These are phyloP conservation scores for Cataglyphis rosenhaueri DNA, from an alignment of 2,888 invertebrate species.

Conservation along the genomic window DNA sequence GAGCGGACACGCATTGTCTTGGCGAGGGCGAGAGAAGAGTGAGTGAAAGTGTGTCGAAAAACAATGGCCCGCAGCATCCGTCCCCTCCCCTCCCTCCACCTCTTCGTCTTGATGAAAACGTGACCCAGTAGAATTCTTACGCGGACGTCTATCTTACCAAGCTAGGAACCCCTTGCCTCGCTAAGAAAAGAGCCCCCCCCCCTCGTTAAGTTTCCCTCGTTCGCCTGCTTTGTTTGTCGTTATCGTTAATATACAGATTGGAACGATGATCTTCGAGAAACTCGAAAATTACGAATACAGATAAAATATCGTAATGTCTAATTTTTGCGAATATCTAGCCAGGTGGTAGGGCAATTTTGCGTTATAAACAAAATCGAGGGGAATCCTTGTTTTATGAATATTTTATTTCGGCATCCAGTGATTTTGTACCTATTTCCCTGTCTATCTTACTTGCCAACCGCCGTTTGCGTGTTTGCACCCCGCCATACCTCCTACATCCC, in stretches of 20 bases:
- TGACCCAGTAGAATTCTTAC: constrained; percentile 75
- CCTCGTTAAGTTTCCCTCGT: not conserved
- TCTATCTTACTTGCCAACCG: constrained; percentile 62
- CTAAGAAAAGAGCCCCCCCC: not conserved
- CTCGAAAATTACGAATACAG: not conserved
- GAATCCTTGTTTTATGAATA: constrained; percentile 37
- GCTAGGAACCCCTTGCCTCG: not conserved
- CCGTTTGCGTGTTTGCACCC: constrained; percentile 63
- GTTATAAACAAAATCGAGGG: not conserved
- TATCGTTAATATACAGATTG: not conserved
- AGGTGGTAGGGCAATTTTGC: not conserved
- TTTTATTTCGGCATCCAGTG: constrained; percentile 31
- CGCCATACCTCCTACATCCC: constrained; percentile 39
- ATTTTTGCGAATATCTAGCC: not conserved
- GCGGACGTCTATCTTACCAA: constrained; percentile 59
- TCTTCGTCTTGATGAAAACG: constrained; percentile 78
- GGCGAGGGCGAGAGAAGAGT: constrained; percentile 36
- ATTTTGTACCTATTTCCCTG: constrained; percentile 43
- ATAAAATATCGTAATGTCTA: not conserved
- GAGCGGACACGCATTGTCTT: constrained; percentile 71
- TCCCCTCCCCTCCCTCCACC: not conserved
- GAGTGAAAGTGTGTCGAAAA: constrained; percentile 75
- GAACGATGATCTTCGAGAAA: not conserved
- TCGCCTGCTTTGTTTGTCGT: not conserved
- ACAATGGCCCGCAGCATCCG: constrained; percentile 68